A percentile compares a stretch with the other conserved stretches of the same genome.
Evolutionary conservation across 2,797 vertebrate species (phyloP).

Genomic region (Champsocephalus gunnari): DNA sequence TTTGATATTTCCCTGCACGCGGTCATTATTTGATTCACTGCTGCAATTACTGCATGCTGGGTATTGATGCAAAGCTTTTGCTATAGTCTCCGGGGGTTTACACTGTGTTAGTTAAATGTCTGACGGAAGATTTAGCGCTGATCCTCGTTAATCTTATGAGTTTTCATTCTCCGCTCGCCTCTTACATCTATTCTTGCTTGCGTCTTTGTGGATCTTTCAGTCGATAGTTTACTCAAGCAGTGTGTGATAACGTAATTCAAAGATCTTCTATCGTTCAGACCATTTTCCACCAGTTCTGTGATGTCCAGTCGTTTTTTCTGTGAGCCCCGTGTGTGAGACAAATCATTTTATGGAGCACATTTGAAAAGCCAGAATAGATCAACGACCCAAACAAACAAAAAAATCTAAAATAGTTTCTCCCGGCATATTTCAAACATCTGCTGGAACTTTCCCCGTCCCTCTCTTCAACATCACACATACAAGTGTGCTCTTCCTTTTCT

Average conservation of each 20-base stretch:
- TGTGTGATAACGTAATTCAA: constrained; percentile 8
- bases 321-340: constrained; percentile 1
- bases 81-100: constrained; percentile 25
- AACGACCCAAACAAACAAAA: constrained; percentile 45
- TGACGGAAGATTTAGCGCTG: constrained; percentile 31
- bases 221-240: constrained; percentile 25
- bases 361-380: constrained; percentile 57
- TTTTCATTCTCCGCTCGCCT: constrained; percentile 22
- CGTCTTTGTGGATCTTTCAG: background rate
- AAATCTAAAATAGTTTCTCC: constrained; percentile 52
- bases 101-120: constrained; percentile 35
- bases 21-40: constrained; percentile 56
- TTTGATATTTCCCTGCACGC: constrained; percentile 53
- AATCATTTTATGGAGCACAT: constrained; percentile 32
- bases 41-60: constrained; percentile 42
- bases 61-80: constrained; percentile 34
- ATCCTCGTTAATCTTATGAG: constrained; percentile 43
- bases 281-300: background rate
- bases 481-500: constrained; percentile 37
- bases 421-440: constrained; percentile 39
- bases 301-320: constrained; percentile 29
- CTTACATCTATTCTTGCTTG: background rate
- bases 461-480: constrained; percentile 41
- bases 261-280: constrained; percentile 27
- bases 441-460: constrained; percentile 40